Evolutionary conservation across 1,140 invertebrate species (phyloP).

Genomic region (Micrasema minimum): DNA sequence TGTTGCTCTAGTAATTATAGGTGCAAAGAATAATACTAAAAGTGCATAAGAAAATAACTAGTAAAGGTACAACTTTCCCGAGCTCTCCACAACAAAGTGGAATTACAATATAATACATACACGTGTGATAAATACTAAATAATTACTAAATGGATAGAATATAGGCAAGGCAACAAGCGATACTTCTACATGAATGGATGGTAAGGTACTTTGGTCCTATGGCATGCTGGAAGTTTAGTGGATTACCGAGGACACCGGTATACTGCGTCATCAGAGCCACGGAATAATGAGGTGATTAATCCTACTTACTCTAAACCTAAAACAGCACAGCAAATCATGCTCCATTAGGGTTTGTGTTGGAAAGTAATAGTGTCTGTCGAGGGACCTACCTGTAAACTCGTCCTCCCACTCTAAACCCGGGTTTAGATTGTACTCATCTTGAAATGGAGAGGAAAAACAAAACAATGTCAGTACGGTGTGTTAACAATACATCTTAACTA

Average conservation of each 20-base stretch:
- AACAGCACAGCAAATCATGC: slow-evolving; percentile 33
- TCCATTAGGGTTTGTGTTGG: slow-evolving; percentile 28
- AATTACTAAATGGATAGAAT: slow-evolving; percentile 32
- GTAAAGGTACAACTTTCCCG: slow-evolving; percentile 44
- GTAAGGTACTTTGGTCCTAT: slow-evolving; percentile 8
- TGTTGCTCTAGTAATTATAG: slow-evolving; percentile 3
- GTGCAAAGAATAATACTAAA: slow-evolving; percentile 32
- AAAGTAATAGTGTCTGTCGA: slow-evolving; percentile 46
- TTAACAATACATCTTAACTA: slow-evolving; percentile 54
- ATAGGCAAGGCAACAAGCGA: slow-evolving; percentile 50
- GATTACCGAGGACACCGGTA: too few relatives aligned
- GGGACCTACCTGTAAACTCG: slow-evolving; percentile 98
- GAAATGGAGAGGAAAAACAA: slow-evolving; percentile 82
- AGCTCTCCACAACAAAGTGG: slow-evolving; percentile 52
- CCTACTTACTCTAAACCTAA: slow-evolving; percentile 29
- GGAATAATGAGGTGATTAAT: not conserved
- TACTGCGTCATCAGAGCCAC: not conserved
- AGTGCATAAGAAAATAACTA: slow-evolving; percentile 24
- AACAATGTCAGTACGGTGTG: slow-evolving; percentile 69
- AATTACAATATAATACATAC: slow-evolving; percentile 40
- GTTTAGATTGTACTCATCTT: slow-evolving; percentile 99
- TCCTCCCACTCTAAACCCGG: slow-evolving; percentile 99
- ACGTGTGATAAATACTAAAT: slow-evolving; percentile 36
- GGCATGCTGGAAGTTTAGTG: slow-evolving; percentile 9
- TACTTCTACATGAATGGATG: slow-evolving; percentile 8